Conservation (phyloP, 2,797 vertebrate species). For the Fundulus diaphanus region DNA sequence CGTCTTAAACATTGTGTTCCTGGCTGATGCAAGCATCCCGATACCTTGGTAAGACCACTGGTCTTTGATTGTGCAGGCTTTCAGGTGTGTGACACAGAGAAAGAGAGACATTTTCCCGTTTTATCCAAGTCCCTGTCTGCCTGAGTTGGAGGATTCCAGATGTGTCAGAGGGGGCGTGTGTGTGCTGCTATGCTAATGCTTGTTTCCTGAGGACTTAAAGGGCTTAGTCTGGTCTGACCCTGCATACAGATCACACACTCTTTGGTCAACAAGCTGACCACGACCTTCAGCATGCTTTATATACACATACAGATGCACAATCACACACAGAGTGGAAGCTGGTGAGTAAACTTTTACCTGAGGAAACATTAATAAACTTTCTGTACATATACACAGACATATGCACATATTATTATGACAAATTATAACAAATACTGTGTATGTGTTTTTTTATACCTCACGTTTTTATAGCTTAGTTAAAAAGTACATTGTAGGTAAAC, state of each 20-base stretch:
- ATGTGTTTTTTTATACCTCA: constrained; percentile 6
- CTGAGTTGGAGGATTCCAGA: constrained; percentile 68
- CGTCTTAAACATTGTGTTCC: constrained; percentile 49
- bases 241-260: constrained; percentile 84
- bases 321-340: constrained; percentile 27
- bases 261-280: constrained; percentile 81
- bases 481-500: background rate
- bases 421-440: background rate
- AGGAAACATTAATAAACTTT: constrained; percentile 24
- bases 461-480: no score
- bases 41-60: constrained; percentile 68
- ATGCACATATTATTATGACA: background rate
- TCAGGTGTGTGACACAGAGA: constrained; percentile 53
- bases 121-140: constrained; percentile 70
- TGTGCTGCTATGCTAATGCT: constrained; percentile 80
- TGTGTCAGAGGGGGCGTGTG: constrained; percentile 61
- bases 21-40: constrained; percentile 70
- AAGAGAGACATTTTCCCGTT: constrained; percentile 62
- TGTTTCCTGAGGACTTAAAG: constrained; percentile 84
- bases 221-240: constrained; percentile 83
- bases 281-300: constrained; percentile 80
- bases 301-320: constrained; percentile 31
- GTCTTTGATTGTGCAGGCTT: constrained; percentile 69
- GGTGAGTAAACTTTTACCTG: constrained; percentile 33
- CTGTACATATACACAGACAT: background rate